Percentiles rank a stretch among this genome's conserved stretches.
Conservation (phyloP, 1,140 invertebrate species). For the Aporrectodea caliginosa region DNA sequence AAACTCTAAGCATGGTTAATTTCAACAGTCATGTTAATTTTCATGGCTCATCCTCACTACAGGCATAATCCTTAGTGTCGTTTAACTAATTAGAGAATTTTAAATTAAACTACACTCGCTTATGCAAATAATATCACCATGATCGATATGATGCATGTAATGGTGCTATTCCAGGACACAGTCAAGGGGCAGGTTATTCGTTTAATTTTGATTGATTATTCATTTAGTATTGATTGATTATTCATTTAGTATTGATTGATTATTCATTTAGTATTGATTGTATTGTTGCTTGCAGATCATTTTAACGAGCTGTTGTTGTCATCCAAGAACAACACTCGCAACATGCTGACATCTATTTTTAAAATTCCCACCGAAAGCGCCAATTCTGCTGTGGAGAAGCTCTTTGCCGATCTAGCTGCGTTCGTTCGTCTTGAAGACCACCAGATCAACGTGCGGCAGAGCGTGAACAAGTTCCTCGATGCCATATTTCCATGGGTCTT, state of each 20-base stretch:
- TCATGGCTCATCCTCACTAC: no score
- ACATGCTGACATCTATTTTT: background rate
- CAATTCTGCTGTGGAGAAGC: background rate
- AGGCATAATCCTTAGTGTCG: no score
- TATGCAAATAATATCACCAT: background rate
- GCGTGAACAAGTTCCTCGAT: background rate
- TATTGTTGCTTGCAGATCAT: background rate
- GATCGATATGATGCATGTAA: background rate
- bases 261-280: background rate
- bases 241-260: background rate
- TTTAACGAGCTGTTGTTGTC: background rate
- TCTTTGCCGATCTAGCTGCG: background rate
- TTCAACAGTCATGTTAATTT: no score
- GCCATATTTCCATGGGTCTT: background rate
- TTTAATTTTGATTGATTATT: background rate
- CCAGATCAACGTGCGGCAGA: background rate
- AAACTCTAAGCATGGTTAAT: no score
- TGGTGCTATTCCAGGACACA: background rate
- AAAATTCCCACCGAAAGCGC: background rate
- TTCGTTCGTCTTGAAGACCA: background rate
- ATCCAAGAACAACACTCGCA: background rate
- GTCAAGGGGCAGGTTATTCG: background rate
- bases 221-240: background rate
- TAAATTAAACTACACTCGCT: no score
- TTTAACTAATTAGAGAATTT: no score